Evolutionary conservation across 2,797 vertebrate species (phyloP).

Genomic region (Merluccius polli): DNA sequence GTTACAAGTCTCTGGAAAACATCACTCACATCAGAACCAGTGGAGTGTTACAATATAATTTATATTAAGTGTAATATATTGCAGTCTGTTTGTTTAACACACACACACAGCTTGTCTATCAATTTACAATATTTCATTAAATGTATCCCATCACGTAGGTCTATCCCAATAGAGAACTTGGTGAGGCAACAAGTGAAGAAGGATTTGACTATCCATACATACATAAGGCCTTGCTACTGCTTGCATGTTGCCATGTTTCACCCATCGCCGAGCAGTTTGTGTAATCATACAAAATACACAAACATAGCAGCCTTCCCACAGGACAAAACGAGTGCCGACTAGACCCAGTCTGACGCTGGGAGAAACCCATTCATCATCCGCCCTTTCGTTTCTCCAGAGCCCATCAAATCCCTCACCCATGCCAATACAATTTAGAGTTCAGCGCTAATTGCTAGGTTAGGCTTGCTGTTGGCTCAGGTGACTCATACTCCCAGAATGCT

Average conservation of each 20-base stretch:
- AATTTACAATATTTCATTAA: too few species aligned
- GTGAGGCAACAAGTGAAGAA: too few species aligned
- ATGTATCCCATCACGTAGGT: too few species aligned
- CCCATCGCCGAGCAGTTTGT: not conserved
- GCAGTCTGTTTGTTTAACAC: not conserved
- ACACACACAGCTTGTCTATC: too few species aligned
- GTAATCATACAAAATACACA: not conserved
- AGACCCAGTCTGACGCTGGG: constrained; percentile 52
- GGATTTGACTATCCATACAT: too few species aligned
- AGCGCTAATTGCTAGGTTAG: constrained; percentile 66
- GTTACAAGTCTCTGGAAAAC: too few species aligned
- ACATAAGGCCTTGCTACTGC: too few species aligned
- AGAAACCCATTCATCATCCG: constrained; percentile 66
- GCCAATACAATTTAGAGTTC: constrained; percentile 63
- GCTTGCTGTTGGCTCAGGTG: constrained; percentile 69
- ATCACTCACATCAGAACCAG: too few species aligned
- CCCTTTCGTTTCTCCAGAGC: constrained; percentile 66
- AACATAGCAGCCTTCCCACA: not conserved
- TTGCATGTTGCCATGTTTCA: not conserved
- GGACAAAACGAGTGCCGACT: constrained; percentile 40
- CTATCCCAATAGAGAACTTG: too few species aligned
- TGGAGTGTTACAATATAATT: too few species aligned
- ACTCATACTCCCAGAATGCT: constrained; percentile 61
- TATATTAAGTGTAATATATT: too few species aligned
- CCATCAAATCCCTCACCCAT: constrained; percentile 71